Percentiles rank a stretch among this genome's conserved stretches.
phyloP scores from a whole-genome alignment of 1,140 invertebrate genomes.

The Drosophila orosa region DNA sequence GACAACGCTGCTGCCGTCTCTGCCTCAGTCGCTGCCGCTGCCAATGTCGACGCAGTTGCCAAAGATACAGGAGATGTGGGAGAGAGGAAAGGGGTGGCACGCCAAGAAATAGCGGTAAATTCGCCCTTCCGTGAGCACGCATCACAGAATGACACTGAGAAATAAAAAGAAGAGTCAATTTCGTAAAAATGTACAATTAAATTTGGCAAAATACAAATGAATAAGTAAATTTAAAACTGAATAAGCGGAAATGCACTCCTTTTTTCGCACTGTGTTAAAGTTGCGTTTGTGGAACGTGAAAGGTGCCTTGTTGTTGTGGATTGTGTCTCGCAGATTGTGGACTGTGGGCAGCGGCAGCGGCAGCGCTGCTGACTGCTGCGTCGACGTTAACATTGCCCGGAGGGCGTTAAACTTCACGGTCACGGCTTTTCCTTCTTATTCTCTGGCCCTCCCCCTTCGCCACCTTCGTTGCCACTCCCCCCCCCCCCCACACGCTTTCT shows the following conservation, averaged over 20 bases:
- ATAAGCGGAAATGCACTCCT: neutral
- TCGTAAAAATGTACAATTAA: neutral
- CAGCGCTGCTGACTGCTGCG: constrained; percentile 17
- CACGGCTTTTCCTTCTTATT: constrained; percentile 77
- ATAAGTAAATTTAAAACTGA: neutral
- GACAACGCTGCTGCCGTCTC: constrained; percentile 27
- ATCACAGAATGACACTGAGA: constrained; percentile 9
- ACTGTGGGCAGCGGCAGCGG: constrained; percentile 7
- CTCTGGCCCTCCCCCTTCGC: constrained; percentile 21
- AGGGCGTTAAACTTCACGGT: constrained; percentile 84
- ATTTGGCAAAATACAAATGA: neutral
- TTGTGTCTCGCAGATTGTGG: constrained; percentile 29
- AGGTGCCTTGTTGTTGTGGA: constrained; percentile 17
- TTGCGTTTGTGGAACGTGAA: constrained; percentile 5
- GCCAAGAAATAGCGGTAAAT: constrained; percentile 24
- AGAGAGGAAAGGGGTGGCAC: neutral
- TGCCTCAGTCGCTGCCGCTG: constrained; percentile 20
- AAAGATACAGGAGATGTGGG: constrained; percentile 17
- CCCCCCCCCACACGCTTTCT: constrained; percentile 17
- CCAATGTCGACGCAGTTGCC: constrained; percentile 11
- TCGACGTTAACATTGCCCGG: constrained; percentile 62
- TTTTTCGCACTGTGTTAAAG: constrained; percentile 1
- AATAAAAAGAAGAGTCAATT: neutral
- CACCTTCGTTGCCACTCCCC: constrained; percentile 17
- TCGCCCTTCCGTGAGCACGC: constrained; percentile 19